A percentile compares a stretch with the other conserved stretches of the same genome.
These are phyloP conservation scores for Allobates femoralis DNA, from an alignment of 2,797 vertebrate genomes.

Conservation along the genomic window DNA sequence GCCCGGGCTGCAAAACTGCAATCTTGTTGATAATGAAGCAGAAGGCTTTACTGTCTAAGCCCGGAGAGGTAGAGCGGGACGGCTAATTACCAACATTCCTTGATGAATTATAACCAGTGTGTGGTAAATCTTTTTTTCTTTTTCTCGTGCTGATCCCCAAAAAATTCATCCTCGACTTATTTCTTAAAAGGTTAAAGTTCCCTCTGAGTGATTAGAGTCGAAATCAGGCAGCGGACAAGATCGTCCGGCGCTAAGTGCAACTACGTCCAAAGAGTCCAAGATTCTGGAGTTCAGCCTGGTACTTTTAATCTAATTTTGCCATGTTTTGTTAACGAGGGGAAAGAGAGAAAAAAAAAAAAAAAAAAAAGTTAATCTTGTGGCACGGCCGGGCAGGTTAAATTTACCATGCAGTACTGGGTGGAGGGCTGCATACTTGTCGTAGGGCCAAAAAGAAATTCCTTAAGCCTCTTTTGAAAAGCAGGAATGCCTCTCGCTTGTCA, in stretches of 20 bases:
- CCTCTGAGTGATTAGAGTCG: constrained; percentile 88
- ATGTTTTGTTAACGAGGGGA: constrained; percentile 71
- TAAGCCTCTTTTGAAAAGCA: constrained; percentile 87
- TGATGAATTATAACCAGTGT: constrained; percentile 92
- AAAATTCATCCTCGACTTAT: constrained; percentile 85
- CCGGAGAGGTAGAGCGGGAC: constrained; percentile 85
- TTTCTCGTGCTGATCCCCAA: constrained; percentile 83
- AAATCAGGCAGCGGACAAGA: constrained; percentile 82
- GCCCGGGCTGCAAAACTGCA: constrained; percentile 77
- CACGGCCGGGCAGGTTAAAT: constrained; percentile 81
- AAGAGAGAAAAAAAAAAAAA: constrained; percentile 65
- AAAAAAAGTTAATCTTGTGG: constrained; percentile 83
- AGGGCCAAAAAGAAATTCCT: constrained; percentile 91
- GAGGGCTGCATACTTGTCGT: constrained; percentile 86
- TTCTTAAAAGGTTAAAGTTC: constrained; percentile 89
- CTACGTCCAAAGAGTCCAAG: constrained; percentile 81
- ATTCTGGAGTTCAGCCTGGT: constrained; percentile 79
- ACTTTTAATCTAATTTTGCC: constrained; percentile 81
- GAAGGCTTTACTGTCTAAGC: constrained; percentile 85
- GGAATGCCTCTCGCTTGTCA: constrained; percentile 85
- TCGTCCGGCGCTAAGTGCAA: constrained; percentile 86
- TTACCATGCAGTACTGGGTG: constrained; percentile 79
- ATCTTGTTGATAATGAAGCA: constrained; percentile 87
- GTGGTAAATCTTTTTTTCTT: constrained; percentile 85
- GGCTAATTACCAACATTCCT: constrained; percentile 93